Evolutionary conservation across 2,113 vertebrate genomes (phyloP).

Genomic region (Equus quagga): DNA sequence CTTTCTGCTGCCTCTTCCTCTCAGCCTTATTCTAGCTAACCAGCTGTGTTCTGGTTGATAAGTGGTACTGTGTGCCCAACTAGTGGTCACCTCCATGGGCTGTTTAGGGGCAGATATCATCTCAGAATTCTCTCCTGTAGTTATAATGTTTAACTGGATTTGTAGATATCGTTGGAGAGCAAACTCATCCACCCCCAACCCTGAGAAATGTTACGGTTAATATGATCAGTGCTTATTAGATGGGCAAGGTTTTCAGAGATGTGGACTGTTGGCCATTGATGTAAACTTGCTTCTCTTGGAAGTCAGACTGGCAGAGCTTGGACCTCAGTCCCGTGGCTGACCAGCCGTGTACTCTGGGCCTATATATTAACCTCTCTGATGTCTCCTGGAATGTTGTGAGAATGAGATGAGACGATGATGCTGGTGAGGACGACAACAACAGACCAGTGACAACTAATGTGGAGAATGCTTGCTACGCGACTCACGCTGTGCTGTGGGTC

Average conservation of each 20-base stretch:
- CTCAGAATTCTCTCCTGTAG: not conserved
- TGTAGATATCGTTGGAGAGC: not conserved
- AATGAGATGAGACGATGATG: not conserved
- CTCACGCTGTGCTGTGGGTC: not conserved
- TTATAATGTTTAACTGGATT: conserved; percentile 19
- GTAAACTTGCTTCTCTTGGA: not conserved
- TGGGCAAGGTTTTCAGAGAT: not conserved
- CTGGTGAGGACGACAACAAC: not conserved
- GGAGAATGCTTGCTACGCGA: too few relatives aligned
- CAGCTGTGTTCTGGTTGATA: not conserved
- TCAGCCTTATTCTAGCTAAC: not conserved
- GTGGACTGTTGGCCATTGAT: not conserved
- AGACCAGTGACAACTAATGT: not conserved
- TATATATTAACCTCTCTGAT: not conserved
- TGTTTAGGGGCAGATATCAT: not conserved
- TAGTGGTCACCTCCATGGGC: not conserved
- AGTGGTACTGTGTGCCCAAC: not conserved
- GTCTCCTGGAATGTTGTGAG: not conserved
- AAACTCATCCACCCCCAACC: not conserved
- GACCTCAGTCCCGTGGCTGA: not conserved
- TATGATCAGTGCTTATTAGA: not conserved
- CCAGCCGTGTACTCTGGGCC: not conserved
- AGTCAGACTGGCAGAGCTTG: not conserved
- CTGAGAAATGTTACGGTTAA: not conserved
- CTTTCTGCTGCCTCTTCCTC: not conserved